Evolutionary conservation across 2,113 vertebrate genomes (phyloP), one percentile per base, ranked within the genome.

Genomic region (Halichoeres trimaculatus): DNA sequence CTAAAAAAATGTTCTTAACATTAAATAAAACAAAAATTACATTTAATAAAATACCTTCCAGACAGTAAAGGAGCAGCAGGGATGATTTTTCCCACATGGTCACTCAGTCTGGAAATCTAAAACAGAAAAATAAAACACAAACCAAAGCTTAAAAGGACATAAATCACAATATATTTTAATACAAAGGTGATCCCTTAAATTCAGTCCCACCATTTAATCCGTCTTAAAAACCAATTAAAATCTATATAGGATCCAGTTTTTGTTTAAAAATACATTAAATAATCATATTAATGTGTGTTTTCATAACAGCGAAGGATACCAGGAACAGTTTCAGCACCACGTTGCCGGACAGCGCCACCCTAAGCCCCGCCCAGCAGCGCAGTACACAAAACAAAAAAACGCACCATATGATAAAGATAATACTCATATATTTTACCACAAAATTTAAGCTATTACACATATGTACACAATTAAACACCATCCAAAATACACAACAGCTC

Each of bases 251-350:
- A 30, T 4, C 3, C 30, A 30, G 3, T 30, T 30, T 30, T 6
- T 30, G 30, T 6, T 30, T 30, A 6, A 30, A 30, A 30, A 30
- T 30, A 6, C 30, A 30, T 30, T 4, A 30, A 4, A 30, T 30
- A 30, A 4, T 6, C 30, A 30, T 6, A 30, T 30, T 30, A 30
- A 30, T 30, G 30, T 30, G 30, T 30, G 30, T 30, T 4, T 30
- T 30, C 30, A 30, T 6, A 30, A 30, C 30, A 30, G 6, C 6
- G 30, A 30, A 30, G 30, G 6, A 30, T 30, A 4, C 30, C 30
- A 30, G 30, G 36, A 54, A 5, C 13, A 9, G 70, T 54, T 76
- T 80, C 84, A 86, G 84, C 78, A 86, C 86, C 81, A 53, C 23
- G 14, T 1, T 0, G 48, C 40, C 51, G 84, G 84, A 88, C 74